Base-by-base conservation (phyloP, 2,797 vertebrate species). In the Melanogrammus aeglefinus region DNA sequence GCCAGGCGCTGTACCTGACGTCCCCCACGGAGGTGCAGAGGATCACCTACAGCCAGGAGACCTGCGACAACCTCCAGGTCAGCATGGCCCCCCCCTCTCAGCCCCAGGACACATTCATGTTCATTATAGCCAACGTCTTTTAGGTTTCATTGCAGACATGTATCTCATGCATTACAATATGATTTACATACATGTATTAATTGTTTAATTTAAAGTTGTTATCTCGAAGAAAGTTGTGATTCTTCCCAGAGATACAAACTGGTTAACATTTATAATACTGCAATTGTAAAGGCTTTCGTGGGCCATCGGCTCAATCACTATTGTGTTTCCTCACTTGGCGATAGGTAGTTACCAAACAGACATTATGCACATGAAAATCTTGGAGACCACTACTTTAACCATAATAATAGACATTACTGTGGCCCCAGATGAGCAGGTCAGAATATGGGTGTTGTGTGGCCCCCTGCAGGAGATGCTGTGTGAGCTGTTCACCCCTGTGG, bases 21-120 rank as follows among this genome's bases (percentile, higher is more conserved):
- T 99, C 97, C 41, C 94, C 98, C 79, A 97, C 96, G 2, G 98
- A 99, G 95, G 96, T 99, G 91, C 98, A 99, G 94, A 96, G 98
- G 90, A 96, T 99, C 85, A 98, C 97, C 27, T 99, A 98, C 83
- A 98, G 96, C 93, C 97, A 97, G 87, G 97, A 99, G 91, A 99
- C 96, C 4, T 99, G 97, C 81, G 97, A 99, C 90, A 99, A 98
- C 90, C 94, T 99, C 83, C 98, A 99, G 96, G 98, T 99, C 88
- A 76, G 89, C 79, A 16, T 6, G 69, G 44, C 44, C 12, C 2
- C 12, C 2, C 3, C 44, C 63, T 66, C 41, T 18, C 44, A 18
- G 1, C 13, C 44, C 18, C 44, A 18, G 44, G 27, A 31, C 35
- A 72, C 31, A 72, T 72, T 33, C 5, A 13, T 72, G 70, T 72